phyloP scores from a whole-genome alignment of 2,888 invertebrate genomes.

The Omphaloscelis lunosa region DNA sequence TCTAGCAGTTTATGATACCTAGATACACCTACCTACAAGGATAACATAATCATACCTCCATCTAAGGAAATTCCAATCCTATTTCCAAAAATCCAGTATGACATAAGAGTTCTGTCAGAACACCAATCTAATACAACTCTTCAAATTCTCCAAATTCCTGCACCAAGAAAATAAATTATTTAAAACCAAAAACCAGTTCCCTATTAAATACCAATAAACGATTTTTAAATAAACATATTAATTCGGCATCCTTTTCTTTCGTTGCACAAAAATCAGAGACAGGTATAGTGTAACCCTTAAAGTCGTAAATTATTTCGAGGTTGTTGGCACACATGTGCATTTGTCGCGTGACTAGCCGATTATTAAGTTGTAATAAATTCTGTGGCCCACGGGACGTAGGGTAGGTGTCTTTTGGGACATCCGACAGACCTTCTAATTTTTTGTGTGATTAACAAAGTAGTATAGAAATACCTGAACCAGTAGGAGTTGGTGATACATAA shows the following conservation, averaged over 20 bases:
- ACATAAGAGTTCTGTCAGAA: conserved; percentile 58
- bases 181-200: conserved; percentile 60
- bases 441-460: conserved; percentile 60
- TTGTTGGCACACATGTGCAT: conserved; percentile 85
- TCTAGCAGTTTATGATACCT: conserved; percentile 9
- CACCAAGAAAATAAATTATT: conserved; percentile 72
- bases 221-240: conserved; percentile 83
- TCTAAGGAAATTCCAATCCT: conserved; percentile 34
- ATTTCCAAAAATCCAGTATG: conserved; percentile 55
- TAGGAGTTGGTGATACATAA: conserved; percentile 47
- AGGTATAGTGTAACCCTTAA: conserved; percentile 75
- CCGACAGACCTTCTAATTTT: conserved; percentile 64
- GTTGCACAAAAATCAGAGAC: conserved; percentile 70
- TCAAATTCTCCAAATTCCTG: conserved; percentile 71
- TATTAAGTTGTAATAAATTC: conserved; percentile 90
- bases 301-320: conserved; percentile 86
- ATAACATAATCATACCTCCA: not conserved
- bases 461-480: conserved; percentile 51
- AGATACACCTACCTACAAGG: conserved; percentile 4
- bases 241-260: conserved; percentile 70
- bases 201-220: conserved; percentile 87
- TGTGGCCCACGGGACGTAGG: conserved; percentile 78
- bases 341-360: conserved; percentile 85
- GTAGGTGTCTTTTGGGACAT: conserved; percentile 76
- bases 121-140: conserved; percentile 52